Evolutionary conservation across 2,888 invertebrate species (phyloP), one percentile per base, ranked within the genome.

Genomic region (Drosophila infuscata): DNA sequence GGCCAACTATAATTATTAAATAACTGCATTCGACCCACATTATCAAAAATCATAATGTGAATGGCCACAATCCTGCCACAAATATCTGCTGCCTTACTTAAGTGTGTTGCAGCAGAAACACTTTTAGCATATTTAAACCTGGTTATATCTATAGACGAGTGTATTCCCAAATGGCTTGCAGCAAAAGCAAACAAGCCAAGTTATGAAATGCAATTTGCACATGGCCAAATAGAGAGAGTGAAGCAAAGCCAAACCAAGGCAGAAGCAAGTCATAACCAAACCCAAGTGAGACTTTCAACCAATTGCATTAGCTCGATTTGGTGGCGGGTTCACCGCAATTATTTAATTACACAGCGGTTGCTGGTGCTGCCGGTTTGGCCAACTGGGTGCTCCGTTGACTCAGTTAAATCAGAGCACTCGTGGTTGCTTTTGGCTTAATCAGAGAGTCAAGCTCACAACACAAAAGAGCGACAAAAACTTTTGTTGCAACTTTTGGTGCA

Each of bases 271-370:
- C 76, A 76, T 79, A 79, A 79, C 72, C 46, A 54, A 59, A 69
- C 58, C 72, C 69, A 68, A 82, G 71, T 72, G 69, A 76, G 79
- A 73, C 62, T 80, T 46, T 68, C 78, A 70, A 68, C 77, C 74
- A 81, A 84, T 84, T 86, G 81, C 82, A 88, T 86, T 88, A 83
- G 83, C 80, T 80, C 78, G 78, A 86, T 84, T 86, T 81, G 77
- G 81, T 84, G 66, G 83, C 74, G 53, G 78, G 82, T 78, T 74
- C 70, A 77, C 84, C 84, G 84, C 86, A 86, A 86, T 88, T 86
- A 88, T 88, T 88, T 88, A 88, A 88, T 88, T 86, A 88, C 79
- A 84, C 74, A 75, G 75, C 69, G 69, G 54, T 54, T 53, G 29
- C 60, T 56, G 51, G 7, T 12, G 12, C 41, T 30, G 56, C 12